Base-by-base conservation (phyloP, 2,113 vertebrate species). In the Emydura subglobosa region DNA sequence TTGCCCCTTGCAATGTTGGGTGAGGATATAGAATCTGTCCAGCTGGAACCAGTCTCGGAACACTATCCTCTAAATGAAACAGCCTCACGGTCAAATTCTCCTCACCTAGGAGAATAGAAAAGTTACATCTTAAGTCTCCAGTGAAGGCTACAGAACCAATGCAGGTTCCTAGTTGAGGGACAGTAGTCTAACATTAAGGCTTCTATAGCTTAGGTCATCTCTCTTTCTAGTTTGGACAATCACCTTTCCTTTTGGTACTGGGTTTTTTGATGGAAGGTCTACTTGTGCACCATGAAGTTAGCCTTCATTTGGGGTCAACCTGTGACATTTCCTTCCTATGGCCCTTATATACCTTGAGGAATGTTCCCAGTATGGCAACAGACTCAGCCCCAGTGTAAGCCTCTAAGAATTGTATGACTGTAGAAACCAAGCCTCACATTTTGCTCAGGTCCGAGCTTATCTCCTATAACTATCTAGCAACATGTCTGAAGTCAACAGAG, bases 391-490 rank as follows among this genome's bases (percentile, higher is more conserved):
- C 16, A 50, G 81, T 92, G 93, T 92, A 94, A 82, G 50, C 95
- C 85, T 96, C 68, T 86, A 79, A 72, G 85, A 50, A 61, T n/a
- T 34, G 27, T 89, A 79, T 94, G 90, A 72, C 82, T 93, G 74
- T n/a, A 83, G 78, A 94, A 88, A 47, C 39, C 91, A 93, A 95
- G 97, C 91, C 74, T 86, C 0, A 2, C n/a, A 82, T 92, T 93
- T 94, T 94, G 86, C 94, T 47, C 44, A 86, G 68, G 72, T 29
- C 53, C 93, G 14, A 85, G 76, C 57, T 92, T 50, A 55, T 90
- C 72, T 96, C 76, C 49, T 82, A 68, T 85, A 79, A 68, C 94
- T 97, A 96, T 96, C 88, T 93, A 93, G 83, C 42, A 87, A 68
- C 17, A 78, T 87, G 57, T 96, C 14, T 51, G 44, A n/a, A 25